Evolutionary conservation across 2,113 vertebrate species (phyloP), one percentile per base, ranked within the genome.

Genomic region (Phalacrocorax carbo): DNA sequence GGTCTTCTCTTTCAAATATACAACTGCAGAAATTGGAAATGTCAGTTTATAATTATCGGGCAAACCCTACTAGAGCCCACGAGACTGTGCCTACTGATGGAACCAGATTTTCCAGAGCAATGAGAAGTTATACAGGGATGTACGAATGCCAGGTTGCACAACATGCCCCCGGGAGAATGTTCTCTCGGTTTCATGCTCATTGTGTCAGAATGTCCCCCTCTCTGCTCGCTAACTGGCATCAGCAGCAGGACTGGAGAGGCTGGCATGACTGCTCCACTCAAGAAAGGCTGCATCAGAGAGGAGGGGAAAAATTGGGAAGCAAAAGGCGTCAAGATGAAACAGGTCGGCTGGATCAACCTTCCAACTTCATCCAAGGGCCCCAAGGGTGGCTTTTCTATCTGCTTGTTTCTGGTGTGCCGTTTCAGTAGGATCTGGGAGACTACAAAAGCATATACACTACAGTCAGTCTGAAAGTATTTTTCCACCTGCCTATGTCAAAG

Each of bases 71-170:
- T 7, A 55, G n/a, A 88, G 34, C 25, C 46, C 1, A 0, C 17
- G 30, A 90, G 29, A 57, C 38, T n/a, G 34, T n/a, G 44, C 58
- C 66, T 62, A 51, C 82, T 22, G 26, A 30, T 10, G 21, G 75
- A 88, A 73, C 29, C 4, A 1, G 17, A 90, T 70, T 73, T 94
- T 86, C 85, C 4, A 2, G 46, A n/a, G 29, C 0, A 0, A 61
- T 20, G 25, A 40, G 19, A 86, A 68, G 11, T 65, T 65, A 61
- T 1, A 10, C 34, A 69, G 18, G 27, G 57, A 78, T 20, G 21
- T 34, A 79, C 0, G 0, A 75, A 88, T 1, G 8, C 13, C 4
- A 4, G 15, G 25, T 49, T 77, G 34, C 49, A 82, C 32, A 64
- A 44, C 1, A 1, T 2, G 2, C 57, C 66, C 29, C 13, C 21